phyloP scores from a whole-genome alignment of 2,888 invertebrate species.

The Torymus texanus region DNA sequence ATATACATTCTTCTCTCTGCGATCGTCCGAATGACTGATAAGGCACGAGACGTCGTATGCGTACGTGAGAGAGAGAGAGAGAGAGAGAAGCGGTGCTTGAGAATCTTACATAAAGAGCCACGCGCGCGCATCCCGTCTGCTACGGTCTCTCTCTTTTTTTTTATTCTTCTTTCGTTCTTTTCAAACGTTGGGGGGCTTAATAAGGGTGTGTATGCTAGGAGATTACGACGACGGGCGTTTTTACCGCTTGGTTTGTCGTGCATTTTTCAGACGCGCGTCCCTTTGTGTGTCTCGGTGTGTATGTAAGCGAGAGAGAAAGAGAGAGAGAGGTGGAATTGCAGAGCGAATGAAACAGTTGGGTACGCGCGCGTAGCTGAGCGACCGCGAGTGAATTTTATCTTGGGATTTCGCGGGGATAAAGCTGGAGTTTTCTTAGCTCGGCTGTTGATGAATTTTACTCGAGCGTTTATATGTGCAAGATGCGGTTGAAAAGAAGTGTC shows the following conservation, averaged over 20 bases:
- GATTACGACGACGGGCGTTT: conserved; percentile 31
- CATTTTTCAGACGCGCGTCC: conserved; percentile 9
- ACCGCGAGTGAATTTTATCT: neutral
- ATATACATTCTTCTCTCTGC: conserved; percentile 5
- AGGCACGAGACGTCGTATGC: too few species aligned
- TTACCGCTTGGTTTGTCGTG: conserved; percentile 3
- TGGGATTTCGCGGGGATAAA: too few species aligned
- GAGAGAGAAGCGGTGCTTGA: too few species aligned
- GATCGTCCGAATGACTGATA: neutral
- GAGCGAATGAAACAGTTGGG: neutral
- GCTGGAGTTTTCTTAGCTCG: too few species aligned
- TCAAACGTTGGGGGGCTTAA: conserved; percentile 11
- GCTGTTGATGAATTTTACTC: too few species aligned
- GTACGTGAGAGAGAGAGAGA: too few species aligned
- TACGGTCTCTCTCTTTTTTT: too few species aligned
- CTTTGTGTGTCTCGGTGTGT: too few species aligned
- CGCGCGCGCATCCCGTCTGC: too few species aligned
- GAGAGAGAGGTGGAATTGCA: neutral
- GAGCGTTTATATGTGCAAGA: too few species aligned
- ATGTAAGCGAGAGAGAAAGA: neutral
- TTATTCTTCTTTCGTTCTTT: neutral
- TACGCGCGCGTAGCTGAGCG: neutral
- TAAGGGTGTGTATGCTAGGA: conserved; percentile 9
- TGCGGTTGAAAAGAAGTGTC: too few species aligned
- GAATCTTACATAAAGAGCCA: too few species aligned